phyloP scores from a whole-genome alignment of 1,140 invertebrate species.

The Eueides isabella region DNA sequence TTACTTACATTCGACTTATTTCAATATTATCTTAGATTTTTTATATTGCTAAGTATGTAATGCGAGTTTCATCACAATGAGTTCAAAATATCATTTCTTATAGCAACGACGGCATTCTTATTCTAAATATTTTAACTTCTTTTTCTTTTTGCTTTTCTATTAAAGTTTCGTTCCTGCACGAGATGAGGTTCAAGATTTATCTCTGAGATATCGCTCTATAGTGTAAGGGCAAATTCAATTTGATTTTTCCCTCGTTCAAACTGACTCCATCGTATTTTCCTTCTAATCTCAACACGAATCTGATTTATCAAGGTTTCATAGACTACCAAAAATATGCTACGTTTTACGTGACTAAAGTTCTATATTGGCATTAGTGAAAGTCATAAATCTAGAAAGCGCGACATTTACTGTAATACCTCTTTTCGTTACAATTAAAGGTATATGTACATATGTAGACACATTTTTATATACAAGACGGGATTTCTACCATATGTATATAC shows the following conservation, averaged over 20 bases:
- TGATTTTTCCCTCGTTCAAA: slow-evolving; percentile 22
- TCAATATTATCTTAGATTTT: too few species aligned
- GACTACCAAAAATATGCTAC: neutral
- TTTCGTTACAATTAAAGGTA: neutral
- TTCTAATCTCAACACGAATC: slow-evolving; percentile 24
- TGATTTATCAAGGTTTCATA: slow-evolving; percentile 15
- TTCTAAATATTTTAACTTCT: slow-evolving; percentile 1
- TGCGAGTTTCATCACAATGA: too few species aligned
- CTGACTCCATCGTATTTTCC: slow-evolving; percentile 9
- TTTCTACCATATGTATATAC: too few species aligned
- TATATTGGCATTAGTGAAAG: neutral
- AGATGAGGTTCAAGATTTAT: slow-evolving; percentile 20
- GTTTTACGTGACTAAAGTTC: neutral
- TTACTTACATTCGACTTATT: too few species aligned
- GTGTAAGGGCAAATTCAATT: slow-evolving; percentile 26
- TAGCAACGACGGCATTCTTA: neutral
- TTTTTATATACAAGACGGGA: neutral
- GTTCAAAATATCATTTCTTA: too few species aligned
- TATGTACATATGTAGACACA: neutral
- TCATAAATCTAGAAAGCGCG: neutral
- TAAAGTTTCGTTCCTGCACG: slow-evolving; percentile 15
- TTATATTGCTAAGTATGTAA: too few species aligned
- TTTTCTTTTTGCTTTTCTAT: slow-evolving; percentile 14
- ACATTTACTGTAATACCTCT: neutral
- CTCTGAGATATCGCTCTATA: slow-evolving; percentile 16